Evolutionary conservation across 2,888 invertebrate species (phyloP), one percentile per base, ranked within the genome.

Genomic region (Gari tellinella): DNA sequence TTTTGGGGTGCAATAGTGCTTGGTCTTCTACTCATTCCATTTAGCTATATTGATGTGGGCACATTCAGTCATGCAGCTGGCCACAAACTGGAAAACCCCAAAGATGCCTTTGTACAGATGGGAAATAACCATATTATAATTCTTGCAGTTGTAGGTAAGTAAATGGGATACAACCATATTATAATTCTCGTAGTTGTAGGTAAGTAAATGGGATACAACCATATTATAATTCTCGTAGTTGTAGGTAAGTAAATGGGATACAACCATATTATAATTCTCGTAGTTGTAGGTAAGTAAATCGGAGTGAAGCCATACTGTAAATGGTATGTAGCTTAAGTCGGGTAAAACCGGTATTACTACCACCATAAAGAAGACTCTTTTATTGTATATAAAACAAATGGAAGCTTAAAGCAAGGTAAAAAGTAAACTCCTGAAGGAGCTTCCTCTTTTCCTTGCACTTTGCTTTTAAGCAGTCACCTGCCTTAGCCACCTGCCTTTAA

Each of bases 71-170:
- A 95, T 84, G 95, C 96, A 90, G 94, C 96, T 0, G 83, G 83
- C 53, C 82, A 88, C 23, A 84, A 89, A 17, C 93, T 99, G 19
- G 98, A 98, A 92, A 97, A 97, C 90, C 94, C 95, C 1, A 92
- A 95, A 15, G 98, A 98, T 92, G 97, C 97, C 19, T 94, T 97
- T 51, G 92, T 94, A 25, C 98, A 98, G 92, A 95, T 99, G 68
- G 93, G 94, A 88, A 94, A 95, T 88, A 95, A 94, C 86, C 90
- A 92, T 74, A 84, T 88, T 77, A 93, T 97, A n/a, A 87, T 95
- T 15, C 84, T 95, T 60, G 95, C 96, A 15, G 93, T 96, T 58
- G 81, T 94, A 62, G 95, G 95, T 94, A 93, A 93, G 90, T 70
- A 1, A 8, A 95, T 99, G 68, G 93, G 94, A 88, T 94, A 95